Conservation (phyloP, 1,140 invertebrate species). For the Tetramorium alpestre region DNA sequence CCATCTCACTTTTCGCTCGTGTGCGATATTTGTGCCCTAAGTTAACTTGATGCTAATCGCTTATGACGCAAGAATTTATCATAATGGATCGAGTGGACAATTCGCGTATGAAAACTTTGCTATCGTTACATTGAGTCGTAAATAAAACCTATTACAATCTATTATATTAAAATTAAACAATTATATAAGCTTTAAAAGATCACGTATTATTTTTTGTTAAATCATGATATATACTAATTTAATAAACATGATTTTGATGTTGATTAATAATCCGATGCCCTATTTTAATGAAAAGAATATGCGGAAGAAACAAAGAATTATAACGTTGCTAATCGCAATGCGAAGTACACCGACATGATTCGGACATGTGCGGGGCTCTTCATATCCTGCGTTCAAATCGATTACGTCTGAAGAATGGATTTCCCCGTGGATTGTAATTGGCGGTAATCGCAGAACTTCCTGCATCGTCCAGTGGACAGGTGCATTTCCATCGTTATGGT, state of each 20-base stretch:
- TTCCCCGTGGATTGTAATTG: constrained; percentile 35
- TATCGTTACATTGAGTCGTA: not conserved
- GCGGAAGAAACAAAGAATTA: not conserved
- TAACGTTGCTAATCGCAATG: constrained; percentile 1
- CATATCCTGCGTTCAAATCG: constrained; percentile 13
- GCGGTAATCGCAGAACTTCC: constrained; percentile 47
- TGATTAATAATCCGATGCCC: not conserved
- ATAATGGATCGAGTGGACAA: not conserved
- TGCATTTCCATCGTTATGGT: constrained; percentile 64
- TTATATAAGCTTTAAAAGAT: not conserved
- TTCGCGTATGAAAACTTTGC: not conserved
- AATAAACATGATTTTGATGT: not conserved
- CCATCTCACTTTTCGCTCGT: not conserved
- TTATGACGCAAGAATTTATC: not conserved
- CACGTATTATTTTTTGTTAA: not conserved
- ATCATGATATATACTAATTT: not conserved
- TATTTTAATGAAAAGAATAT: not conserved
- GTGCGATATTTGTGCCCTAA: constrained; percentile 10
- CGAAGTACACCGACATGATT: not conserved
- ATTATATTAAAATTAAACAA: not conserved
- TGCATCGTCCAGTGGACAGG: constrained; percentile 46
- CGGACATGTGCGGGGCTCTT: not conserved
- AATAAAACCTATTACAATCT: not conserved
- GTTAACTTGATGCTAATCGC: not conserved
- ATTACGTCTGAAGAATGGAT: constrained; percentile 43